Conservation (phyloP, 2,888 invertebrate species). For the Galerucella calmariensis region DNA sequence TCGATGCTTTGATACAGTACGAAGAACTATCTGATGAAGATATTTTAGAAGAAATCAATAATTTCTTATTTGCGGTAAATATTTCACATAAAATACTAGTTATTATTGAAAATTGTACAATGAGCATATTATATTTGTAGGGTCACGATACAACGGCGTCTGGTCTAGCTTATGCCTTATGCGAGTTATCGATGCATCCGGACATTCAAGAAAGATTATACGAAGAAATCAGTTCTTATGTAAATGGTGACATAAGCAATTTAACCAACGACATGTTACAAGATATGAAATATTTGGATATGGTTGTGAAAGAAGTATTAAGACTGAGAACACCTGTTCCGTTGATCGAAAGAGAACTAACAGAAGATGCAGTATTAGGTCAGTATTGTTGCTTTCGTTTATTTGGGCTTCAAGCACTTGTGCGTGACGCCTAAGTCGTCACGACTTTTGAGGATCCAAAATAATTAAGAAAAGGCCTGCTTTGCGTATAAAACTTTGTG, state of each 20-base stretch:
- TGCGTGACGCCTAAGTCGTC: too few species aligned
- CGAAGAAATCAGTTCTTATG: slow-evolving; percentile 39
- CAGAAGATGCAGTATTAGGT: slow-evolving; percentile 61
- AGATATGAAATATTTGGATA: too few species aligned
- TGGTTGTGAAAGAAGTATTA: slow-evolving; percentile 68
- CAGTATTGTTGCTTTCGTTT: too few species aligned
- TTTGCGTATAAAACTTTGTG: too few species aligned
- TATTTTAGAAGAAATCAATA: slow-evolving; percentile 68
- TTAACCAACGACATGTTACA: too few species aligned
- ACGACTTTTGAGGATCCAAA: too few species aligned
- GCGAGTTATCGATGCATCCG: slow-evolving; percentile 41
- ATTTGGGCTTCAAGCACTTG: too few species aligned
- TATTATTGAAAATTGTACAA: too few species aligned
- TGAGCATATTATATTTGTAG: slow-evolving; percentile 30
- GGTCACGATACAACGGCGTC: slow-evolving; percentile 50
- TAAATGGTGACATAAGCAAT: slow-evolving; percentile 51
- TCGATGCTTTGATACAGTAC: slow-evolving; percentile 16
- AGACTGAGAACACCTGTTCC: slow-evolving; percentile 69
- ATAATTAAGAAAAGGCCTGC: too few species aligned
- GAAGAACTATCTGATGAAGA: slow-evolving; percentile 62
- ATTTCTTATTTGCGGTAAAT: slow-evolving; percentile 68
- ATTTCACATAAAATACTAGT: neutral
- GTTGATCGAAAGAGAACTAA: slow-evolving; percentile 63
- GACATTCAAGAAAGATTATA: slow-evolving; percentile 46
- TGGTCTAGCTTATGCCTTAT: slow-evolving; percentile 43